Percentiles rank a stretch among this genome's conserved stretches.
These are phyloP conservation scores for Micrastur ruficollis DNA, from an alignment of 2,797 vertebrate genomes.

Conservation along the genomic window DNA sequence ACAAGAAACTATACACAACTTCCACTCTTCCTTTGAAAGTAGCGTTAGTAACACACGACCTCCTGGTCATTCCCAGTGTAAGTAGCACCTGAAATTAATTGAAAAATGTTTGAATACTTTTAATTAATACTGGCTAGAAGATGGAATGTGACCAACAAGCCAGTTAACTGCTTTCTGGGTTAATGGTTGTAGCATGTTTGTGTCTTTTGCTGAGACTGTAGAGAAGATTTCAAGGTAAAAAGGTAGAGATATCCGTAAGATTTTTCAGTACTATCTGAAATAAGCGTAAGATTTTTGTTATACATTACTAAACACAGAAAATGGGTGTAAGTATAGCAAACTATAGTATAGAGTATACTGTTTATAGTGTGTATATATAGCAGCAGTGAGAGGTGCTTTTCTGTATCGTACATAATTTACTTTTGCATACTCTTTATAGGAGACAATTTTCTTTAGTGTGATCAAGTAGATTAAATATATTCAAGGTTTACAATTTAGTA, in stretches of 20 bases:
- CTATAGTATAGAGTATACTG: background rate
- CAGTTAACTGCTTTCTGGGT: background rate
- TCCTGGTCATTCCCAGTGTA: constrained; percentile 84
- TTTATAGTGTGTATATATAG: background rate
- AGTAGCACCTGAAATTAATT: constrained; percentile 53
- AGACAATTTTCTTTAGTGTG: background rate
- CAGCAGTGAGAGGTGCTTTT: background rate
- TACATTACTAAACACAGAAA: background rate
- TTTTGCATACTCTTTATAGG: background rate
- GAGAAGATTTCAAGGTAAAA: background rate
- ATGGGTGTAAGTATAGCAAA: background rate
- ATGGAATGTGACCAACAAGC: background rate
- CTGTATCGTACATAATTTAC: background rate
- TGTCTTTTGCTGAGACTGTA: background rate
- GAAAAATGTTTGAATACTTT: background rate
- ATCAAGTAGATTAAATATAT: background rate
- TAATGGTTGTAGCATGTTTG: background rate
- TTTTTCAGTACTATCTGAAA: background rate
- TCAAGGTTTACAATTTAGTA: background rate
- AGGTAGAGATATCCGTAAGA: background rate
- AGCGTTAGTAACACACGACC: constrained; percentile 93
- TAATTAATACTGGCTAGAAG: background rate
- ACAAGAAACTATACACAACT: constrained; percentile 98
- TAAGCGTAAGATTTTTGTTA: background rate
- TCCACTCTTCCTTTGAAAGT: constrained; percentile 97